Evolutionary conservation across 2,113 vertebrate genomes (phyloP).

Genomic region (Chionodraco myersi): DNA sequence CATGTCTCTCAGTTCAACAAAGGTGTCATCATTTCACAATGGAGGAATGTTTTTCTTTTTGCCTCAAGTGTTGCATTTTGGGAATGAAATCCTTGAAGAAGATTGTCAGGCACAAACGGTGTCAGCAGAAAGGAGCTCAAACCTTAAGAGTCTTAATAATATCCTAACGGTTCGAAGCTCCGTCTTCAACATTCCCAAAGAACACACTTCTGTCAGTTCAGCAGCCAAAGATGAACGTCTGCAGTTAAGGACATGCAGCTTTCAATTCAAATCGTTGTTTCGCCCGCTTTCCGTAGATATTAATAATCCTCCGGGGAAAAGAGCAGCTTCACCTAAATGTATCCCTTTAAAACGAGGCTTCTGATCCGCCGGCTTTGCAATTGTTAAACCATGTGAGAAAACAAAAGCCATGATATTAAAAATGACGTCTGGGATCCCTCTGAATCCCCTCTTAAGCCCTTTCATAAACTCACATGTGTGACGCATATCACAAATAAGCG

Average conservation of each 20-base stretch:
- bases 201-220: background rate
- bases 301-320: background rate
- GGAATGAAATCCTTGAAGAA: background rate
- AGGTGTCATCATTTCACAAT: background rate
- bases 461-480: constrained; percentile 44
- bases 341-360: background rate
- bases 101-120: constrained; percentile 29
- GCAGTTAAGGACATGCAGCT: background rate
- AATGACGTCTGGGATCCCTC: constrained; percentile 10
- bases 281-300: background rate
- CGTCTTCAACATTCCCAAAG: background rate
- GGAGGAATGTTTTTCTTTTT: background rate
- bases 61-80: background rate
- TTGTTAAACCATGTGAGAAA: constrained; percentile 32
- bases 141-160: background rate
- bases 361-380: constrained; percentile 14
- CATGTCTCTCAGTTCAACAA: background rate
- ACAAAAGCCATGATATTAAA: constrained; percentile 20
- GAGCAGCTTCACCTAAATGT: constrained; percentile 16
- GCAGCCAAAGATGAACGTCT: background rate
- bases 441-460: constrained; percentile 52
- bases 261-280: background rate
- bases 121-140: background rate
- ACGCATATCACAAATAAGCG: constrained; percentile 33
- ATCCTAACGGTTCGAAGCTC: background rate